Evolutionary conservation across 2,797 vertebrate species (phyloP).

Genomic region (Limnodromus scolopaceus): DNA sequence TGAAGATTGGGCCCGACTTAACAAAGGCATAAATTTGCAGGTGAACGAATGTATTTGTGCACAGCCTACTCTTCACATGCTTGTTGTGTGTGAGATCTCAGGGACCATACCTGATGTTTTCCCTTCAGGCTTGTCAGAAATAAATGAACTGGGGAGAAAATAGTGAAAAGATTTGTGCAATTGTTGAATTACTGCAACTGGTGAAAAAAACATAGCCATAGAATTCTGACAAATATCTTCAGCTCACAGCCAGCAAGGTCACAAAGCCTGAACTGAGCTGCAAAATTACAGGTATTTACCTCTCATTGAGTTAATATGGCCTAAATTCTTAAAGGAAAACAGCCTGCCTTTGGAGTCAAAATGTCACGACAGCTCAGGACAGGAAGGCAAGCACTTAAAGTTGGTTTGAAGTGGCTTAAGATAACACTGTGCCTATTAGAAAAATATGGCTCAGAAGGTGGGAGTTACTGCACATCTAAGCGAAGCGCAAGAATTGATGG

Average conservation of each 20-base stretch:
- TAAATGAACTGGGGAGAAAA: constrained; percentile 32
- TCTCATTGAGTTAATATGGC: background rate
- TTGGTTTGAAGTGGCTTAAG: background rate
- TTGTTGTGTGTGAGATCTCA: background rate
- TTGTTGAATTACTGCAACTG: background rate
- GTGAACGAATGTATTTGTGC: background rate
- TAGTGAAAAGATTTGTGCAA: background rate
- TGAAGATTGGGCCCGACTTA: background rate
- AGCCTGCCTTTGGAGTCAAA: background rate
- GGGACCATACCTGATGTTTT: background rate
- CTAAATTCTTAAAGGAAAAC: background rate
- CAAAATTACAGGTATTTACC: constrained; percentile 1
- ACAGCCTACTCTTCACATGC: background rate
- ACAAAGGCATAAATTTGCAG: background rate
- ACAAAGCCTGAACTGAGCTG: background rate
- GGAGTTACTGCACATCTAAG: rapidly evolving
- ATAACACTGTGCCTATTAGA: background rate
- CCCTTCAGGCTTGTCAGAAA: constrained; percentile 11
- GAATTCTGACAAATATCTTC: constrained; percentile 22
- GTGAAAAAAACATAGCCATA: constrained; percentile 15
- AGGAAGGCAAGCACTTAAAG: background rate
- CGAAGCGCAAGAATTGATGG: background rate
- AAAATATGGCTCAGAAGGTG: background rate
- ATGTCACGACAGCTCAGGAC: background rate
- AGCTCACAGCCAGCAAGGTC: background rate